These are phyloP conservation scores for Bucorvus abyssinicus DNA, from an alignment of 2,797 vertebrate genomes.

Conservation along the genomic window DNA sequence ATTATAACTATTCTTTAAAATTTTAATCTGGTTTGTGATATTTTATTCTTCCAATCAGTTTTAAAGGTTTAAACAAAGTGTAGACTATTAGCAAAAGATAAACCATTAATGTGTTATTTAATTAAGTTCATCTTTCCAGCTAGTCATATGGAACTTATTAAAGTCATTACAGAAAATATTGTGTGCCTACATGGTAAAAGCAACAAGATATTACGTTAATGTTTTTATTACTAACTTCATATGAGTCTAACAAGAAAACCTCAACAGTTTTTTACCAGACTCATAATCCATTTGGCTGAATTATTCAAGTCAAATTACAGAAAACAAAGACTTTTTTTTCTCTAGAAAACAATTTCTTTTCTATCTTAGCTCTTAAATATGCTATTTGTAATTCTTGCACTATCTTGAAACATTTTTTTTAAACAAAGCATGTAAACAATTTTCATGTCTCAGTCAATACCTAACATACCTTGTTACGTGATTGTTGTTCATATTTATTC, in stretches of 20 bases:
- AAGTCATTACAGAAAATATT: constrained; percentile 7
- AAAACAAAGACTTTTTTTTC: neutral
- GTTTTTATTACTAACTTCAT: neutral
- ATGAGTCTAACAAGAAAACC: neutral
- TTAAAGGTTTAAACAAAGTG: neutral
- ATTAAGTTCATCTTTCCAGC: neutral
- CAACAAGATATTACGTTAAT: neutral
- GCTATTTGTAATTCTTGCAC: neutral
- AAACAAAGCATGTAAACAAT: neutral
- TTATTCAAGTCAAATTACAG: neutral
- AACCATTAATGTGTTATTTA: neutral
- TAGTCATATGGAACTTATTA: neutral
- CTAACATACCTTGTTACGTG: neutral
- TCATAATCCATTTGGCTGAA: neutral
- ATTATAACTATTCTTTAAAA: neutral
- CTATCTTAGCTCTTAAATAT: neutral
- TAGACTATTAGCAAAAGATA: neutral
- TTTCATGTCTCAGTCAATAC: neutral
- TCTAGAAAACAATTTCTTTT: neutral
- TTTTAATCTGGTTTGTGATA: neutral
- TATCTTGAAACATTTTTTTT: neutral
- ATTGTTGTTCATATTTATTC: neutral
- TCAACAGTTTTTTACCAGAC: neutral
- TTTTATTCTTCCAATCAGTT: neutral
- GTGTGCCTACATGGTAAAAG: neutral